Conservation (phyloP, 2,113 vertebrate species). For the Patagioenas fasciata region DNA sequence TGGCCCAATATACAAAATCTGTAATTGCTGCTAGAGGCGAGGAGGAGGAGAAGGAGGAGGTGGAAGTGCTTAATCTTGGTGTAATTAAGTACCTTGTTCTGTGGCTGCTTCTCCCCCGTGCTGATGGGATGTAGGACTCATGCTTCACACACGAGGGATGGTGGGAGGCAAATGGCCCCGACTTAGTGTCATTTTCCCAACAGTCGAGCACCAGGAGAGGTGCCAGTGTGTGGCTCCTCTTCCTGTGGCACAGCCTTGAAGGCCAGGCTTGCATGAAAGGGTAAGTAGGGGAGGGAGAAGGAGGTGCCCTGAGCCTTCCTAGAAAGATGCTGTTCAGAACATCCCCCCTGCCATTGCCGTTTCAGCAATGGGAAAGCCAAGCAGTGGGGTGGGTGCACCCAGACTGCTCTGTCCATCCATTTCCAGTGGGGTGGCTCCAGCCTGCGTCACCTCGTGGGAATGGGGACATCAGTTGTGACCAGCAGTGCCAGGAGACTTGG, state of each 20-base stretch:
- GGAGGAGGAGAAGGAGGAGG: slow-evolving; percentile 17
- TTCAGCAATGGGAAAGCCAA: neutral
- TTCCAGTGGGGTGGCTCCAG: neutral
- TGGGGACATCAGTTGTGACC: neutral
- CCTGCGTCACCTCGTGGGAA: neutral
- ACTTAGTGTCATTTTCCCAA: neutral
- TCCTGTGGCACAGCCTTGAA: neutral
- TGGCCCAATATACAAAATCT: slow-evolving; percentile 33
- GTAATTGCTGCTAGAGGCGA: slow-evolving; percentile 33
- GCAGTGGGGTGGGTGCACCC: rapidly evolving
- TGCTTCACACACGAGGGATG: neutral
- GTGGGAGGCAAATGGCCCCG: neutral
- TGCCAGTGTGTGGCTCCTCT: neutral
- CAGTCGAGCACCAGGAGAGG: neutral
- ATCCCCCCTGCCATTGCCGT: neutral
- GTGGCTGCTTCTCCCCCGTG: neutral
- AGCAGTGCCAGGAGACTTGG: neutral
- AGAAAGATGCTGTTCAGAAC: neutral
- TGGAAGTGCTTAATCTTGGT: neutral
- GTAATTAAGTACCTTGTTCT: slow-evolving; percentile 32
- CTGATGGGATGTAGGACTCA: neutral
- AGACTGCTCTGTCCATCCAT: neutral
- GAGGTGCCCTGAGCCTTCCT: neutral
- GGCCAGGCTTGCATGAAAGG: neutral
- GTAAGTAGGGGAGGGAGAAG: neutral